Evolutionary conservation across 2,888 invertebrate species (phyloP).

Genomic region (Pristionchus exspectatus): DNA sequence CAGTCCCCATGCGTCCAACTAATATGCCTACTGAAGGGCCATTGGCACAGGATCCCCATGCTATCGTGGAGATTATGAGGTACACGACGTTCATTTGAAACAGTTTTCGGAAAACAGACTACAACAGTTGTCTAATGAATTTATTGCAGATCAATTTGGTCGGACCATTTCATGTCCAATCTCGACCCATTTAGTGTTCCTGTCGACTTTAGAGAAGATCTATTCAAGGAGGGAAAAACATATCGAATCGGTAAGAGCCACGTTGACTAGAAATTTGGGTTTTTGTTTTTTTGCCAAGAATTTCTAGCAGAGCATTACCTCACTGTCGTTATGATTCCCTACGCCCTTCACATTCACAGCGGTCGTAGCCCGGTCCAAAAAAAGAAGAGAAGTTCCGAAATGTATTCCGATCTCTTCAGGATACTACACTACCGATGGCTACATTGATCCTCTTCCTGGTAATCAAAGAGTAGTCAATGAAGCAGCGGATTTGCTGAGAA

Average conservation of each 20-base stretch:
- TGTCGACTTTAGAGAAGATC: slow-evolving; percentile 56
- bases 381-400: too few species aligned
- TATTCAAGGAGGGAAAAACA: not conserved
- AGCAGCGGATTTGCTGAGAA: not conserved
- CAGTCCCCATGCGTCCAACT: slow-evolving; percentile 59
- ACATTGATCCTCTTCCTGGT: slow-evolving; percentile 12
- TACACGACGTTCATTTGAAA: not conserved
- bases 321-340: too few species aligned
- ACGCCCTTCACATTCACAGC: too few species aligned
- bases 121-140: too few species aligned
- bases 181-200: slow-evolving; percentile 58
- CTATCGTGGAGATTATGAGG: slow-evolving; percentile 55
- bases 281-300: too few species aligned
- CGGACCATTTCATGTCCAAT: slow-evolving; percentile 53
- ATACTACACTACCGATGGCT: slow-evolving; percentile 38
- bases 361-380: too few species aligned
- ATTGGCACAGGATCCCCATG: slow-evolving; percentile 56
- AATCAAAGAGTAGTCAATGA: slow-evolving; percentile 1
- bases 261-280: too few species aligned
- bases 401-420: not conserved
- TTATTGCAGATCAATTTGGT: slow-evolving; percentile 33
- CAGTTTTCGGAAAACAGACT: too few species aligned
- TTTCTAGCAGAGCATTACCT: too few species aligned
- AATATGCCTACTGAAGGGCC: slow-evolving; percentile 59
- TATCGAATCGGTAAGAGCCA: slow-evolving; percentile 1